Evolutionary conservation across 1,140 invertebrate species (phyloP).

Genomic region (Drosophila carrolli): DNA sequence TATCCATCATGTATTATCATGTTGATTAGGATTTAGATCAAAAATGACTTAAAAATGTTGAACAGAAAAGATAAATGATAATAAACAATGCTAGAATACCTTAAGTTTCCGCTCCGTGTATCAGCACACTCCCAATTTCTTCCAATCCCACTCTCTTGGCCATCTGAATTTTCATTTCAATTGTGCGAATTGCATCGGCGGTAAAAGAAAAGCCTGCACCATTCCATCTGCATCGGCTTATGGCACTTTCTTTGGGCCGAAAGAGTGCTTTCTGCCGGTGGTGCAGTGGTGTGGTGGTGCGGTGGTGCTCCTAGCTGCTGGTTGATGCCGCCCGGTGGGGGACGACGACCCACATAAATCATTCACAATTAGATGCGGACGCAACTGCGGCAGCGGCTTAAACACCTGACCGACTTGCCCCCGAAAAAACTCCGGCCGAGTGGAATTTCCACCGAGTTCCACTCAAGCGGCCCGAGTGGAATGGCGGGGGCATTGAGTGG

Average conservation of each 20-base stretch:
- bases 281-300: conserved; percentile 5
- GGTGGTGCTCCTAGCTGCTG: conserved; percentile 18
- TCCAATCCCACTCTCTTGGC: conserved; percentile 12
- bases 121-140: background rate
- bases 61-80: no score
- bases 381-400: conserved; percentile 51
- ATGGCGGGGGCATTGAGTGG: conserved; percentile 12
- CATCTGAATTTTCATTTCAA: conserved; percentile 63
- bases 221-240: conserved; percentile 28
- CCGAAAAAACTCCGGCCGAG: conserved; percentile 15
- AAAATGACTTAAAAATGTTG: no score
- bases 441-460: conserved; percentile 6
- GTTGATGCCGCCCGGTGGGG: conserved; percentile 52
- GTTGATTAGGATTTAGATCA: no score
- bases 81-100: no score
- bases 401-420: conserved; percentile 55
- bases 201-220: conserved; percentile 9
- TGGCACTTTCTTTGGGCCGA: conserved; percentile 42
- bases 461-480: conserved; percentile 12
- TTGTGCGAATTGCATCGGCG: conserved; percentile 44
- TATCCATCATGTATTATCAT: no score
- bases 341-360: conserved; percentile 78
- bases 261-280: conserved; percentile 6
- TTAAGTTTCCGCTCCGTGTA: background rate
- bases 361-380: conserved; percentile 80